Conservation (phyloP, 2,113 vertebrate species). For the Hypocryptadius cinnamomeus region DNA sequence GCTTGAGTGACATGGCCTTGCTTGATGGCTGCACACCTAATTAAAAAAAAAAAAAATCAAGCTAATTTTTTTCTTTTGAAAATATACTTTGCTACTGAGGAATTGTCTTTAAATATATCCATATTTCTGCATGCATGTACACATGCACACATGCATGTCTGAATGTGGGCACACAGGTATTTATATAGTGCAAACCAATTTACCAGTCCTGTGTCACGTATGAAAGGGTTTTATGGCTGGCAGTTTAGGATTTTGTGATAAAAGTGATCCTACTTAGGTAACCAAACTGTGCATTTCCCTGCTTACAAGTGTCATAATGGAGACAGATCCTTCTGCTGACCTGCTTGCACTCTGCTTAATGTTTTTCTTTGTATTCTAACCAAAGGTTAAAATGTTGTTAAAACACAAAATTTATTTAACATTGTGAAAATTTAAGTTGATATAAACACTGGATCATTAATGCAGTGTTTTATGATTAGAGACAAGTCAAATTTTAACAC, state of each 20-base stretch:
- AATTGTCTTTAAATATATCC: background rate
- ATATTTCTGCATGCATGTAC: background rate
- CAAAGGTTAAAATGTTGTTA: background rate
- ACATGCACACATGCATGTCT: background rate
- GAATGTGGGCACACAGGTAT: background rate
- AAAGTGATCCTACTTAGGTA: background rate
- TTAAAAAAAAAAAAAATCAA: background rate
- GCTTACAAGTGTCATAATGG: background rate
- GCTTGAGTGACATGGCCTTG: background rate
- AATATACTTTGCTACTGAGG: background rate
- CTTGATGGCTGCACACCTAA: background rate
- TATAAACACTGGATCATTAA: background rate
- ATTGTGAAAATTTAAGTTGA: conserved; percentile 13
- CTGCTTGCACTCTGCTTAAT: background rate
- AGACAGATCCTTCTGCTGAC: background rate
- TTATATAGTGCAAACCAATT: background rate
- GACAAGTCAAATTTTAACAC: conserved; percentile 38
- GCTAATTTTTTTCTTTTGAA: background rate
- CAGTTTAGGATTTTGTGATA: background rate
- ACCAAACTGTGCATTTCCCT: background rate
- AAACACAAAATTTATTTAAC: background rate
- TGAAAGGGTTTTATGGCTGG: background rate
- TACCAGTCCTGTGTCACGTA: background rate
- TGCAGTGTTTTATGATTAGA: conserved; percentile 44
- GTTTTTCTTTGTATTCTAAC: background rate